Percentiles rank a stretch among this genome's conserved stretches.
phyloP scores from a whole-genome alignment of 2,888 invertebrate genomes.

The Lumbricus terrestris region DNA sequence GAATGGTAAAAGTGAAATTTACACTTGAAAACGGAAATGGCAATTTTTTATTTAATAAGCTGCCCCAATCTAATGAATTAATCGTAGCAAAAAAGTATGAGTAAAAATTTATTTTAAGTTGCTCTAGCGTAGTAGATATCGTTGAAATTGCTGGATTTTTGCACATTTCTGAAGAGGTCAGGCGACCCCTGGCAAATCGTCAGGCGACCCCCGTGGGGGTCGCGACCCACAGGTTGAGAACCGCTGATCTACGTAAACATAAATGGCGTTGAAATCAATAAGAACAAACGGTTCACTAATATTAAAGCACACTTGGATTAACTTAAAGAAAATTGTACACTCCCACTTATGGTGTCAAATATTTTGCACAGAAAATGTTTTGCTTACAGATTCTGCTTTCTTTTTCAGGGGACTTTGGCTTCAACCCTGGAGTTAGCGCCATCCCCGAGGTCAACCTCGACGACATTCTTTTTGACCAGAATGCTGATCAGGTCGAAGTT shows the following conservation, averaged over 20 bases:
- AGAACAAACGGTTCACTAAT: not conserved
- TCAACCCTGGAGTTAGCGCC: not conserved
- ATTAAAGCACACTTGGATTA: not conserved
- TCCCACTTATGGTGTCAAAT: not conserved
- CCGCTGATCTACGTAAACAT: not conserved
- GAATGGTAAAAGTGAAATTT: too few relatives aligned
- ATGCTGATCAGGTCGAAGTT: not conserved
- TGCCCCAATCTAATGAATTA: too few relatives aligned
- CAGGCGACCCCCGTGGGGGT: too few relatives aligned
- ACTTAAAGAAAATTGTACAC: not conserved
- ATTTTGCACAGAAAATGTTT: not conserved
- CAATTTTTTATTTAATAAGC: too few relatives aligned
- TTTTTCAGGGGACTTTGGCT: conserved; percentile 13
- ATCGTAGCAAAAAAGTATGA: too few relatives aligned
- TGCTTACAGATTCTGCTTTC: not conserved
- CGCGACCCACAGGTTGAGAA: too few relatives aligned
- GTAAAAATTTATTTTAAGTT: too few relatives aligned
- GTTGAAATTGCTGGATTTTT: too few relatives aligned
- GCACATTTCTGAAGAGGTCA: too few relatives aligned
- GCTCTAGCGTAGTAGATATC: too few relatives aligned
- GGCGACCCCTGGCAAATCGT: too few relatives aligned
- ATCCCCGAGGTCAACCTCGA: not conserved
- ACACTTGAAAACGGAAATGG: too few relatives aligned
- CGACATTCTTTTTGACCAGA: not conserved
- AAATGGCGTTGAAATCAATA: not conserved